A percentile compares a stretch with the other conserved stretches of the same genome.
Evolutionary conservation across 1,140 invertebrate genomes (phyloP).

Genomic region (Formica exsecta): DNA sequence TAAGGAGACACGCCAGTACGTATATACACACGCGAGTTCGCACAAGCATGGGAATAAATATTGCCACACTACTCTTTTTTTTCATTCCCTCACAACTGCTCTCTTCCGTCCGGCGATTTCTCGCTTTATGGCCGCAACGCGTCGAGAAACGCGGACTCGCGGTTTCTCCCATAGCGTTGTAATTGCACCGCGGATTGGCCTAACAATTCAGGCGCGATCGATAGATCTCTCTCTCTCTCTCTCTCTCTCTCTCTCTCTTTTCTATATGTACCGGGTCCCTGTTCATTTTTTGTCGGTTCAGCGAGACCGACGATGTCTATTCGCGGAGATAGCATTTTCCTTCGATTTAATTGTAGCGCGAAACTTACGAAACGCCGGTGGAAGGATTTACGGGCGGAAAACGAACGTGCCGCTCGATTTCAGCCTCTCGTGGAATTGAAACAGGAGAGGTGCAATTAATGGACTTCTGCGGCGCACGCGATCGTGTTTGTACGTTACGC

Average conservation of each 20-base stretch:
- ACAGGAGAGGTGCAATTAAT: slow-evolving; percentile 52
- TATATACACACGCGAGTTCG: not conserved
- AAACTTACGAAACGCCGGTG: slow-evolving; percentile 38
- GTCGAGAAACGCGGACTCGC: slow-evolving; percentile 40
- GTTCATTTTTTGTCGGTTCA: not conserved
- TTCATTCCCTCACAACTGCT: not conserved
- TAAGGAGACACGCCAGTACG: slow-evolving; percentile 14
- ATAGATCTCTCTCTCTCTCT: slow-evolving; percentile 14
- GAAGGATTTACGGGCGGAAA: slow-evolving; percentile 49
- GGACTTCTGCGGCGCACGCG: slow-evolving; percentile 35
- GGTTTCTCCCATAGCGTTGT: slow-evolving; percentile 41
- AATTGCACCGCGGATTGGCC: slow-evolving; percentile 52
- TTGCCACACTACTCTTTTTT: slow-evolving; percentile 30
- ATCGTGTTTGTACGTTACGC: slow-evolving; percentile 33
- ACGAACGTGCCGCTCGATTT: slow-evolving; percentile 25
- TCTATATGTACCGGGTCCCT: too few species aligned
- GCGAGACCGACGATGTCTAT: not conserved
- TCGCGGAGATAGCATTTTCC: slow-evolving; percentile 25
- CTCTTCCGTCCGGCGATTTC: slow-evolving; percentile 57
- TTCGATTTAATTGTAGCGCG: slow-evolving; percentile 44
- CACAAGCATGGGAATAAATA: slow-evolving; percentile 32
- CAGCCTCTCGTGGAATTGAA: slow-evolving; percentile 47
- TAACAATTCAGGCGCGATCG: slow-evolving; percentile 54
- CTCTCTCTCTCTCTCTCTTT: not conserved
- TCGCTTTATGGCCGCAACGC: slow-evolving; percentile 29